Percentiles rank a stretch among this genome's conserved stretches.
phyloP scores from a whole-genome alignment of 2,797 vertebrate species.

The Antrozous pallidus region DNA sequence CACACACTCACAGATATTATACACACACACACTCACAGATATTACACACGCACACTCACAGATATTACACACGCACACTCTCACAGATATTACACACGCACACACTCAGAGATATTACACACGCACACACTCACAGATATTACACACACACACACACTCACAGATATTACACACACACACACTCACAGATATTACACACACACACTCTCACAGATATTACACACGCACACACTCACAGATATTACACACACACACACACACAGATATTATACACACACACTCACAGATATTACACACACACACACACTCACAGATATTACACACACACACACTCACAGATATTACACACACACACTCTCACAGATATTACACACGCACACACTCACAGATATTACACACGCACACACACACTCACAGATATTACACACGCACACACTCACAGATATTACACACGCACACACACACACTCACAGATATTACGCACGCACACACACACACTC shows the following conservation, averaged over 20 bases:
- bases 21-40: fast-evolving
- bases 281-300: too few relatives aligned
- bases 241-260: neutral
- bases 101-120: neutral
- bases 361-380: neutral
- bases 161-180: neutral
- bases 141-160: neutral
- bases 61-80: neutral
- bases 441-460: neutral
- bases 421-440: too few relatives aligned
- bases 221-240: neutral
- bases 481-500: neutral
- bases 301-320: neutral
- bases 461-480: neutral
- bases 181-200: too few relatives aligned
- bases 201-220: too few relatives aligned
- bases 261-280: neutral
- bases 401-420: neutral
- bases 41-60: neutral
- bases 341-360: neutral
- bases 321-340: fast-evolving
- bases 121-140: neutral
- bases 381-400: neutral
- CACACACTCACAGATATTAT: too few relatives aligned
- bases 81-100: too few relatives aligned